phyloP scores from a whole-genome alignment of 1,140 invertebrate species.

The Cardiocondyla obscurior region DNA sequence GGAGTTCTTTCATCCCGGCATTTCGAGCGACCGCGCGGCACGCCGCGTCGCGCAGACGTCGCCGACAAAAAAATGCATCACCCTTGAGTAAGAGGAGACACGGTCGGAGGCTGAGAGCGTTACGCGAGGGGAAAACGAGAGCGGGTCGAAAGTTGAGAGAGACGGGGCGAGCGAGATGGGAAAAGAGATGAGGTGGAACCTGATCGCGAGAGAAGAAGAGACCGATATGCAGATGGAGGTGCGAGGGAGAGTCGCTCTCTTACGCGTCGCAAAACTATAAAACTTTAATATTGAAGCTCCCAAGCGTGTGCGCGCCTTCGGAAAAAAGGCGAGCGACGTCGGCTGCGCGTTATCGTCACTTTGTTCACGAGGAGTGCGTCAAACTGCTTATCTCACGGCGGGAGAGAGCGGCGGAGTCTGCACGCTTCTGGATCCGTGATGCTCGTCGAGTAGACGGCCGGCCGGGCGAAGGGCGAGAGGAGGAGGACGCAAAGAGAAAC shows the following conservation, averaged over 20 bases:
- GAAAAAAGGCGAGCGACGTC: constrained; percentile 5
- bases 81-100: constrained; percentile 46
- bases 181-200: neutral
- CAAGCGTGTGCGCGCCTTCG: neutral
- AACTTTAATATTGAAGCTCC: constrained; percentile 54
- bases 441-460: constrained; percentile 43
- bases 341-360: constrained; percentile 48
- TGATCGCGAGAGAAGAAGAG: constrained; percentile 13
- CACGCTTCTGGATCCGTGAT: constrained; percentile 9
- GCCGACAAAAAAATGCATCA: constrained; percentile 62
- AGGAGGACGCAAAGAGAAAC: constrained; percentile 39
- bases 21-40: constrained; percentile 33
- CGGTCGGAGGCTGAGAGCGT: neutral
- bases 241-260: constrained; percentile 29
- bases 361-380: constrained; percentile 50
- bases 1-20: constrained; percentile 77
- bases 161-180: neutral
- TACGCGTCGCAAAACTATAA: constrained; percentile 50
- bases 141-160: neutral
- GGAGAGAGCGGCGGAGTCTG: constrained; percentile 19
- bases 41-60: neutral
- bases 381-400: constrained; percentile 56
- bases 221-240: constrained; percentile 46
- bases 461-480: neutral
- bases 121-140: constrained; percentile 40